phyloP scores from a whole-genome alignment of 2,113 vertebrate genomes.

The Ameiurus melas region DNA sequence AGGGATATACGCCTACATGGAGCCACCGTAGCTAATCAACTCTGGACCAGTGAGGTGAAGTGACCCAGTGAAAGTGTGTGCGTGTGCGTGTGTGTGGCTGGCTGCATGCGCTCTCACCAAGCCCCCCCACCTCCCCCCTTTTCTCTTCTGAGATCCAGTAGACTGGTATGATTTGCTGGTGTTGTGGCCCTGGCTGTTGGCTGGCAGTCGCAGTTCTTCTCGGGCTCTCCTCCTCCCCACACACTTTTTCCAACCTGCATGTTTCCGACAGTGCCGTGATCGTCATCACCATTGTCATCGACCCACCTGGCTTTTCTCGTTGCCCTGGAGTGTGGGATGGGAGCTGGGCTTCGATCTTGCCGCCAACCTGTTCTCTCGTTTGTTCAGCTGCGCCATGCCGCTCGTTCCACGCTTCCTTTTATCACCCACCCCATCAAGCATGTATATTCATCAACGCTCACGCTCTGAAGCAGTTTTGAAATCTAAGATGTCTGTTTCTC shows the following conservation, averaged over 20 bases:
- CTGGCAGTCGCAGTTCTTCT: slow-evolving; percentile 46
- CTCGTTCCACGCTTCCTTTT: slow-evolving; percentile 6
- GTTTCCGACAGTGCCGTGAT: slow-evolving; percentile 17
- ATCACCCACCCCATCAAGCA: background rate
- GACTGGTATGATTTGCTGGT: slow-evolving; percentile 73
- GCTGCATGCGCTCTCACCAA: slow-evolving; percentile 36
- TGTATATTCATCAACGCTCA: slow-evolving; percentile 24
- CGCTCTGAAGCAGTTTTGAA: slow-evolving; percentile 55
- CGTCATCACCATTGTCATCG: slow-evolving; percentile 8
- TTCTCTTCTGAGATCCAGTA: slow-evolving; percentile 68
- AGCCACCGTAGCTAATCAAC: slow-evolving; percentile 23
- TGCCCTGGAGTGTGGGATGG: slow-evolving; percentile 11
- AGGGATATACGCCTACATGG: slow-evolving; percentile 50
- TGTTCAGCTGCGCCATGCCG: background rate
- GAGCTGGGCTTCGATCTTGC: slow-evolving; percentile 10
- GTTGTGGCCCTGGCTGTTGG: slow-evolving; percentile 60
- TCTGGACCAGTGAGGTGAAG: slow-evolving; percentile 54
- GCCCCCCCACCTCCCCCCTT: slow-evolving; percentile 15
- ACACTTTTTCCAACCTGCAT: slow-evolving; percentile 21
- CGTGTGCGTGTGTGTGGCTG: slow-evolving; percentile 41
- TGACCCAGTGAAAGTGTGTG: slow-evolving; percentile 44
- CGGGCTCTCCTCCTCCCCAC: slow-evolving; percentile 24
- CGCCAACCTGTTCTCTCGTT: slow-evolving; percentile 32
- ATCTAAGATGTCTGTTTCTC: slow-evolving; percentile 58
- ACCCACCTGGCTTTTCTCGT: slow-evolving; percentile 22